Conservation (phyloP, 2,113 vertebrate species). For the Campylorhamphus procurvoides region DNA sequence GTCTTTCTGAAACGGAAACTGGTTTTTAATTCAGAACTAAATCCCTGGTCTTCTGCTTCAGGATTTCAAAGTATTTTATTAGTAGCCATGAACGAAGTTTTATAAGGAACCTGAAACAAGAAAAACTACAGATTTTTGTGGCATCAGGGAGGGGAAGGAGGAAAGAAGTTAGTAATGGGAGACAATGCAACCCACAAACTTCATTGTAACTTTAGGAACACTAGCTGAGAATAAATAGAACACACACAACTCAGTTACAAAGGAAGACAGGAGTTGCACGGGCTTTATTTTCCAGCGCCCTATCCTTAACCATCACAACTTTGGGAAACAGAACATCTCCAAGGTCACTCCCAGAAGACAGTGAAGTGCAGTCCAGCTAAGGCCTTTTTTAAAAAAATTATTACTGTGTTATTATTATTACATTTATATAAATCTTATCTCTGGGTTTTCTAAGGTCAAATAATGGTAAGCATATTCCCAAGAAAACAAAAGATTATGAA, state of each 20-base stretch:
- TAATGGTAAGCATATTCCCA: not conserved
- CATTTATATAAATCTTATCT: not conserved
- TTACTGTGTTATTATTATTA: not conserved
- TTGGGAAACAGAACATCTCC: not conserved
- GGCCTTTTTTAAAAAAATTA: not conserved
- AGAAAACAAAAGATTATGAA: not conserved
- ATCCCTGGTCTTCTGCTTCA: not conserved
- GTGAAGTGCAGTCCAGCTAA: not conserved
- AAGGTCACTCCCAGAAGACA: not conserved
- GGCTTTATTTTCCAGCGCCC: not conserved
- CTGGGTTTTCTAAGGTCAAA: not conserved
- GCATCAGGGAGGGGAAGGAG: not conserved
- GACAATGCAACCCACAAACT: not conserved
- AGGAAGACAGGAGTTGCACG: accelerated
- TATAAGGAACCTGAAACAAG: not conserved
- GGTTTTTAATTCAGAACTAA: not conserved
- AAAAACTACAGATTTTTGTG: not conserved
- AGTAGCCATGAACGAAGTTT: not conserved
- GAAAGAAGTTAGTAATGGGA: not conserved
- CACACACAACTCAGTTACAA: not conserved
- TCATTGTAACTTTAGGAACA: not conserved
- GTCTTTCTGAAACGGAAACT: not conserved
- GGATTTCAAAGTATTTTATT: not conserved
- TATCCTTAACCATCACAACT: not conserved
- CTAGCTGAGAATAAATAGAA: not conserved